A percentile compares a stretch with the other conserved stretches of the same genome.
These are phyloP conservation scores for Monopterus albus DNA, from an alignment of 2,113 vertebrate species.

Conservation along the genomic window DNA sequence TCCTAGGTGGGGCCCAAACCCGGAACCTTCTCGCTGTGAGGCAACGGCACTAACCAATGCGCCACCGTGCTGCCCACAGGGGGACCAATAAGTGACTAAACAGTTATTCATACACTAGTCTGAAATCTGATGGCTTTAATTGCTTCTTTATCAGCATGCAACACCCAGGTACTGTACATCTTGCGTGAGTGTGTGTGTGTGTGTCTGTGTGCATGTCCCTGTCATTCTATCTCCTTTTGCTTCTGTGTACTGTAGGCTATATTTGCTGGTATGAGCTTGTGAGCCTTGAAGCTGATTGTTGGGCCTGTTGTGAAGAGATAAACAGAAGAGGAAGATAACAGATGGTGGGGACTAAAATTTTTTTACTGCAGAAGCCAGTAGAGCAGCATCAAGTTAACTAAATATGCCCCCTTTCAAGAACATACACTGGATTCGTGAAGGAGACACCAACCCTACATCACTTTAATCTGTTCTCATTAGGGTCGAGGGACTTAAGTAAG, in stretches of 20 bases:
- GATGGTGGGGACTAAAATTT: constrained; percentile 54
- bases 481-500: not conserved
- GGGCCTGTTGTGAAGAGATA: constrained; percentile 52
- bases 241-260: constrained; percentile 25
- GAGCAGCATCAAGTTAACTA: constrained; percentile 6
- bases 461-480: constrained; percentile 17
- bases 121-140: constrained; percentile 48
- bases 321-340: constrained; percentile 44
- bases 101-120: constrained; percentile 19
- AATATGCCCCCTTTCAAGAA: constrained; percentile 24
- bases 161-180: constrained; percentile 26
- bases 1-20: too few species aligned
- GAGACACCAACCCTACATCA: not conserved
- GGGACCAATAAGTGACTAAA: constrained; percentile 29
- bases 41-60: too few species aligned
- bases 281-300: constrained; percentile 44
- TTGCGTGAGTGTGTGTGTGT: constrained; percentile 15
- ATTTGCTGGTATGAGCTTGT: constrained; percentile 26
- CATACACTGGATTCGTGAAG: constrained; percentile 15
- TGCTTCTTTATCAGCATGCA: constrained; percentile 49
- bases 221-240: constrained; percentile 26
- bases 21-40: too few species aligned
- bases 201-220: constrained; percentile 15
- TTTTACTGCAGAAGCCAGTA: constrained; percentile 32
- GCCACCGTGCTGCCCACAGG: too few species aligned